Percentiles rank a stretch among this genome's conserved stretches.
Evolutionary conservation across 2,888 invertebrate genomes (phyloP).

Genomic region (Apotomis turbidana): DNA sequence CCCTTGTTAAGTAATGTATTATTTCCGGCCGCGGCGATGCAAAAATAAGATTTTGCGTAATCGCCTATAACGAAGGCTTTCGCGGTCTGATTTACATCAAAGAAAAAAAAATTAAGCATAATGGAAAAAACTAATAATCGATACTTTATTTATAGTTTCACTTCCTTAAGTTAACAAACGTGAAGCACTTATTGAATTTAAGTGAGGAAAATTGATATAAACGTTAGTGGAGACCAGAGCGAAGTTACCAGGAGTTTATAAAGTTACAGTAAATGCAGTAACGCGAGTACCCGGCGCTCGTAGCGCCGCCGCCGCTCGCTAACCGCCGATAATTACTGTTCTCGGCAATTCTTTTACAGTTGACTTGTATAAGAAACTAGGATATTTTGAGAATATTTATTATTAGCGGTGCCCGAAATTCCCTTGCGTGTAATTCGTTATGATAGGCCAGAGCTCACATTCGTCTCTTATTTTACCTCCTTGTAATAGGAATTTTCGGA

Average conservation of each 20-base stretch:
- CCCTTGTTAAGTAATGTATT: too few relatives aligned
- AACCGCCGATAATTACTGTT: slow-evolving; percentile 28
- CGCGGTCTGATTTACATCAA: too few relatives aligned
- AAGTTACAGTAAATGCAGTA: slow-evolving; percentile 55
- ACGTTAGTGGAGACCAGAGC: slow-evolving; percentile 55
- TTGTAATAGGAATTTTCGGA: too few relatives aligned
- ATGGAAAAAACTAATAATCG: background rate
- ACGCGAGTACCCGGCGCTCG: slow-evolving; percentile 54
- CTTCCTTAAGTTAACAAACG: slow-evolving; percentile 21
- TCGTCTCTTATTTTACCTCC: too few relatives aligned
- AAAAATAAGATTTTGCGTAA: too few relatives aligned
- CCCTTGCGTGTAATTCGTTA: too few relatives aligned
- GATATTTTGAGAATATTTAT: background rate
- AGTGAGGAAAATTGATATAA: slow-evolving; percentile 67
- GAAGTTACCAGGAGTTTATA: slow-evolving; percentile 56
- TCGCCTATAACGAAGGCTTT: too few relatives aligned
- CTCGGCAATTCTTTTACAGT: slow-evolving; percentile 11
- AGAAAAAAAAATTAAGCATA: too few relatives aligned
- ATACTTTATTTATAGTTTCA: background rate
- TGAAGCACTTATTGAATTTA: slow-evolving; percentile 65
- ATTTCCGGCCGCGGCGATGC: too few relatives aligned
- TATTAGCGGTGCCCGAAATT: background rate
- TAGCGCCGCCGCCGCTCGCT: slow-evolving; percentile 14
- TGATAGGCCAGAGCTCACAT: too few relatives aligned
- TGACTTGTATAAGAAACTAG: background rate